These are phyloP conservation scores for Rhinichthys osculus DNA, from an alignment of 2,797 vertebrate species.

Conservation along the genomic window DNA sequence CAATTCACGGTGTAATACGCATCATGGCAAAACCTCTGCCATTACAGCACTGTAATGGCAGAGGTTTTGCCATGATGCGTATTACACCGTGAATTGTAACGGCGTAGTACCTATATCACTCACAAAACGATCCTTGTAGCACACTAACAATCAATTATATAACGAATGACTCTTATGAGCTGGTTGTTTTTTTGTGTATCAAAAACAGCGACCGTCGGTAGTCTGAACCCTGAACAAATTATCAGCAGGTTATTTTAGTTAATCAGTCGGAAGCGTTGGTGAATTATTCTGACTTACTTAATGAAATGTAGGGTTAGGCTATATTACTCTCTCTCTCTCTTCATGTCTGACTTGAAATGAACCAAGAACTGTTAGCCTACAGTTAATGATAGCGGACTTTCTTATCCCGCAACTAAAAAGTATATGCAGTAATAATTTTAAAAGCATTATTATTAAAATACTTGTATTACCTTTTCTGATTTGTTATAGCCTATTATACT, in stretches of 20 bases:
- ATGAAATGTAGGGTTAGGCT: too few species aligned
- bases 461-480: background rate
- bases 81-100: background rate
- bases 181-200: background rate
- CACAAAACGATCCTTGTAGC: background rate
- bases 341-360: background rate
- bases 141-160: background rate
- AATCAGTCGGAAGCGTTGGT: background rate
- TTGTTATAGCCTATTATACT: background rate
- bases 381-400: too few species aligned
- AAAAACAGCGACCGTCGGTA: background rate
- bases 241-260: background rate
- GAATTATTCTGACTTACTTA: background rate
- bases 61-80: background rate
- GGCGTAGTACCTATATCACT: background rate
- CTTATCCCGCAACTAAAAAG: too few species aligned
- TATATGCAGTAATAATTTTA: background rate
- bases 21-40: too few species aligned
- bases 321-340: background rate
- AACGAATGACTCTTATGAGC: background rate
- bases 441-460: background rate
- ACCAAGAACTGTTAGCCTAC: background rate
- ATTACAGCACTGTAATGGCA: too few species aligned
- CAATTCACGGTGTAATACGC: too few species aligned
- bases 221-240: background rate